Base-by-base conservation (phyloP, 2,113 vertebrate genomes). In the Glaucidium brasilianum region DNA sequence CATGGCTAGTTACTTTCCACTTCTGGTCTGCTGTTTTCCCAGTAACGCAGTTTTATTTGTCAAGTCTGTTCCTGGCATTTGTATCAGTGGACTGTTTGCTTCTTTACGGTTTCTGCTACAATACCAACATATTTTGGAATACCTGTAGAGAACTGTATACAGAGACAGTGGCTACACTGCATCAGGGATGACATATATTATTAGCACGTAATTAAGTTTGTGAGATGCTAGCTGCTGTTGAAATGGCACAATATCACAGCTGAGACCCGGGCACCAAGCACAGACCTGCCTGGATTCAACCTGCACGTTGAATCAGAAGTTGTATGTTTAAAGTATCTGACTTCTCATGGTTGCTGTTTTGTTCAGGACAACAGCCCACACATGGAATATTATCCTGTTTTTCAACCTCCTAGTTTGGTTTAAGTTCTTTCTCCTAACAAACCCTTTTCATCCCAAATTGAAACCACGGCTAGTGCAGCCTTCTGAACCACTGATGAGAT, bases 401-500 rank as follows among this genome's bases (percentile, higher is more conserved):
- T 87, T 82, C 80, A 87, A 3, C 50, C 74, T 92, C 77, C 45
- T 29, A 35, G 50, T 59, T 50, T 10, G 22, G 66, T 73, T 14
- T 47, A 88, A 90, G 71, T 85, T 91, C 77, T n/a, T 76, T 77
- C 73, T 94, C 67, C 77, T 87, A 82, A 92, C 37, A 76, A 94
- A 95, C 75, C 43, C 67, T 91, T 95, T 94, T 91, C 77, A 90
- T 91, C 67, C 45, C 91, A 87, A 55, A 95, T 96, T 94, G 93
- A 94, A 97, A 96, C 71, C 89, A 85, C 1, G 55, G 91, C 71
- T 67, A 83, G 58, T 3, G 4, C 75, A 76, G 84, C 86, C 77
- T 94, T 92, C 81, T 85, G 91, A 96, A 71, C 77, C 25, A 30
- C 95, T 96, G 90, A 95, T 77, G 78, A 94, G 80, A 96, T 86